These are phyloP conservation scores for Tenualosa thibaudeaui DNA, from an alignment of 2,797 vertebrate genomes.

Conservation along the genomic window DNA sequence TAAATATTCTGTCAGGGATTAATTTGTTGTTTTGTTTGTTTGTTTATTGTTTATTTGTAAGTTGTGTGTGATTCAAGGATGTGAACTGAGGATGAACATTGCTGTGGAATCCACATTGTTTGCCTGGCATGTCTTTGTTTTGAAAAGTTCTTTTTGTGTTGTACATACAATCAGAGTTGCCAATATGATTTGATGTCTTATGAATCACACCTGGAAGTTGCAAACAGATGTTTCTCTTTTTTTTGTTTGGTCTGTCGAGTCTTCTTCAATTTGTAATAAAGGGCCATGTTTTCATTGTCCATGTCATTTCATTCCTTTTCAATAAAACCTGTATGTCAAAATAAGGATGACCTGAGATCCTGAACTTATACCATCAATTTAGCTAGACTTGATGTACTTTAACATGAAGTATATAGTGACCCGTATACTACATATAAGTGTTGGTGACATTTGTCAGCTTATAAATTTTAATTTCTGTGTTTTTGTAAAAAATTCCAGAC, in stretches of 20 bases:
- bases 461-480: no score
- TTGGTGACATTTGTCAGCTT: no score
- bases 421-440: no score
- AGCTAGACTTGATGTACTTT: neutral
- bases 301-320: slow-evolving; percentile 17
- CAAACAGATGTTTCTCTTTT: neutral
- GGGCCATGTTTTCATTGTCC: slow-evolving; percentile 37
- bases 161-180: slow-evolving; percentile 57
- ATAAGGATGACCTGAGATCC: neutral
- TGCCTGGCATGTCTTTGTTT: slow-evolving; percentile 60
- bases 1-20: slow-evolving; percentile 73
- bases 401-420: neutral
- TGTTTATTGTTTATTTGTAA: slow-evolving; percentile 40
- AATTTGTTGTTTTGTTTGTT: slow-evolving; percentile 62
- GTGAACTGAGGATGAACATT: slow-evolving; percentile 58
- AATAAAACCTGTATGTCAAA: neutral
- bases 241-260: slow-evolving; percentile 49
- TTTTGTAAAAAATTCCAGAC: no score
- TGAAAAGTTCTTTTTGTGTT: slow-evolving; percentile 67
- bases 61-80: slow-evolving; percentile 65
- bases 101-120: slow-evolving; percentile 37
- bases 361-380: neutral
- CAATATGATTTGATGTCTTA: slow-evolving; percentile 65
- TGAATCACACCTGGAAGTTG: slow-evolving; percentile 59
- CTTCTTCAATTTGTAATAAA: slow-evolving; percentile 75